A percentile compares a stretch with the other conserved stretches of the same genome.
Conservation (phyloP, 2,113 vertebrate genomes). For the Catagonus wagneri region DNA sequence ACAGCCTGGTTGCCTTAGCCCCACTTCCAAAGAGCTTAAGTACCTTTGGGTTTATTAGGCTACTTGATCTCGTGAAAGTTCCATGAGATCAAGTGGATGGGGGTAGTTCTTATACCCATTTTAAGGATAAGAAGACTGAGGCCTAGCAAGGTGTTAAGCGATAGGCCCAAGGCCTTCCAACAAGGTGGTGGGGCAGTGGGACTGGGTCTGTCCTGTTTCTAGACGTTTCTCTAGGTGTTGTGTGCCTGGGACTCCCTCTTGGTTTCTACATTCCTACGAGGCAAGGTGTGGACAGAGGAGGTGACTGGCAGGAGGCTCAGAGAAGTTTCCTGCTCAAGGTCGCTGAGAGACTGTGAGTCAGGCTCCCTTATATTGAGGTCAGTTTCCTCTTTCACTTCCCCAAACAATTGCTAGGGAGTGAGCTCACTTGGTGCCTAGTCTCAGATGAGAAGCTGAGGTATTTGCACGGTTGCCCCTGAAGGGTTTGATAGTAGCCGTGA, state of each 20-base stretch:
- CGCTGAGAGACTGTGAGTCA: slow-evolving; percentile 74
- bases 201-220: neutral
- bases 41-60: slow-evolving; percentile 58
- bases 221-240: slow-evolving; percentile 41
- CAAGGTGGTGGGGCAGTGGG: neutral
- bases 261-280: slow-evolving; percentile 58
- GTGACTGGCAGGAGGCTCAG: slow-evolving; percentile 49
- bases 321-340: slow-evolving; percentile 42
- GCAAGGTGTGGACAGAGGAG: slow-evolving; percentile 58
- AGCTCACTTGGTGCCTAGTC: slow-evolving; percentile 9
- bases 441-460: neutral
- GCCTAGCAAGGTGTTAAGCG: slow-evolving; percentile 13
- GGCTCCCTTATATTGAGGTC: slow-evolving; percentile 50
- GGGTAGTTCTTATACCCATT: slow-evolving; percentile 54
- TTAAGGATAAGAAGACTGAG: slow-evolving; percentile 74
- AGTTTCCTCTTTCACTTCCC: slow-evolving; percentile 79
- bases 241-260: neutral
- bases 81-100: slow-evolving; percentile 68
- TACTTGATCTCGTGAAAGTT: slow-evolving; percentile 70
- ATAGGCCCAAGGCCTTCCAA: slow-evolving; percentile 41
- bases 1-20: neutral
- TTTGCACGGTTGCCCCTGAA: neutral
- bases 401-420: slow-evolving; percentile 64
- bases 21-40: slow-evolving; percentile 32
- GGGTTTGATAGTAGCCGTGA: neutral